Percentiles rank a stretch among this genome's conserved stretches.
phyloP scores from a whole-genome alignment of 1,140 invertebrate genomes.

The Megalopta genalis region DNA sequence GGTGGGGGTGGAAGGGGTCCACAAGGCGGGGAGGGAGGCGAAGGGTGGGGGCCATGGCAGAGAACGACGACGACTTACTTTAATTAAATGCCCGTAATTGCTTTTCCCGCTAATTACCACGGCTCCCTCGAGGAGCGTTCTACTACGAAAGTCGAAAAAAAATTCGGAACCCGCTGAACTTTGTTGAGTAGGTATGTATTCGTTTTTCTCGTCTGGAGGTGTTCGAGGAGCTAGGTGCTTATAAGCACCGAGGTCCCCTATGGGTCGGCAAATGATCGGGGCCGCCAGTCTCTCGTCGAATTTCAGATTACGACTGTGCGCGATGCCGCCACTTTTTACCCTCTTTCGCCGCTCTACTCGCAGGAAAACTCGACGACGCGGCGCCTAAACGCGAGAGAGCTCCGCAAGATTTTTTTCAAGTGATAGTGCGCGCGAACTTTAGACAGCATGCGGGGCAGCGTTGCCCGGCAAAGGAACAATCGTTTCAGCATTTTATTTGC shows the following conservation, averaged over 20 bases:
- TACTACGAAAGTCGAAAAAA: slow-evolving; percentile 58
- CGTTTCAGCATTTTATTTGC: too few relatives aligned
- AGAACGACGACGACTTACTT: slow-evolving; percentile 66
- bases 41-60: neutral
- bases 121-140: slow-evolving; percentile 51
- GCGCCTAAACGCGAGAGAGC: neutral
- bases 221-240: slow-evolving; percentile 53
- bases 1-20: neutral
- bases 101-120: slow-evolving; percentile 73
- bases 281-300: neutral
- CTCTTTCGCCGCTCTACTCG: too few relatives aligned
- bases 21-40: neutral
- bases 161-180: slow-evolving; percentile 60
- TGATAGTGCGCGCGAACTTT: neutral
- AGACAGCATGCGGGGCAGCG: too few relatives aligned
- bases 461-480: too few relatives aligned
- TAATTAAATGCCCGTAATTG: slow-evolving; percentile 75
- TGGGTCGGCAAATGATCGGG: slow-evolving; percentile 17
- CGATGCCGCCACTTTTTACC: neutral
- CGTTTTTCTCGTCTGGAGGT: slow-evolving; percentile 57
- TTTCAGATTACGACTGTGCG: neutral
- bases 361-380: neutral
- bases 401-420: neutral
- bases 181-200: slow-evolving; percentile 32
- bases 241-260: slow-evolving; percentile 27